A percentile compares a stretch with the other conserved stretches of the same genome.
Evolutionary conservation across 2,113 vertebrate genomes (phyloP).

Genomic region (Tupaia tana): DNA sequence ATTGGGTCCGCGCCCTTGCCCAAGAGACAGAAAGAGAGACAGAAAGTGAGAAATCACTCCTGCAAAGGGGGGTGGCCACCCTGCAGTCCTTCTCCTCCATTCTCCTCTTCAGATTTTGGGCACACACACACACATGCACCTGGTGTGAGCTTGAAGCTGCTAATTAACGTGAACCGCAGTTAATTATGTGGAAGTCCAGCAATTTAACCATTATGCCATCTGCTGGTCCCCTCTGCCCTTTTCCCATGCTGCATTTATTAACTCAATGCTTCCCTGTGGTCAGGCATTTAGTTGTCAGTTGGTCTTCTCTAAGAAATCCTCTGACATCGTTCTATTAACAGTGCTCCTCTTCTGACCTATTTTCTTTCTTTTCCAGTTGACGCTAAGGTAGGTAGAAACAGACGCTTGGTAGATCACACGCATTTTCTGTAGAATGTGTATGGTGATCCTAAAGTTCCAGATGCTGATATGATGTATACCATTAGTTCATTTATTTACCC

Average conservation of each 20-base stretch:
- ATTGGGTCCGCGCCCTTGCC: too few relatives aligned
- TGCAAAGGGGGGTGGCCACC: too few relatives aligned
- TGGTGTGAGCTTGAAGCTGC: too few relatives aligned
- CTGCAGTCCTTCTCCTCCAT: too few relatives aligned
- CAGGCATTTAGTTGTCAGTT: constrained; percentile 10
- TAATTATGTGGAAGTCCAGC: too few relatives aligned
- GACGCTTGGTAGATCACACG: constrained; percentile 14
- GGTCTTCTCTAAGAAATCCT: constrained; percentile 5
- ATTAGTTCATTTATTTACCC: constrained; percentile 11
- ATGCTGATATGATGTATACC: background rate
- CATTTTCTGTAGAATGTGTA: constrained; percentile 18
- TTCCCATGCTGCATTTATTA: background rate
- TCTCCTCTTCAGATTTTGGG: too few relatives aligned
- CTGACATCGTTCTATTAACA: background rate
- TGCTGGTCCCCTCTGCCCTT: too few relatives aligned
- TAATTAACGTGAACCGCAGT: too few relatives aligned
- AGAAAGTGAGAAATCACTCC: too few relatives aligned
- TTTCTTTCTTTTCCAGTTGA: constrained; percentile 1
- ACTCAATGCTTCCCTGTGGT: background rate
- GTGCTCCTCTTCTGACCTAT: background rate
- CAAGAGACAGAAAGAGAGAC: too few relatives aligned
- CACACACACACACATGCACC: too few relatives aligned
- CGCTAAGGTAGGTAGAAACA: constrained; percentile 12
- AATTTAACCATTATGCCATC: too few relatives aligned
- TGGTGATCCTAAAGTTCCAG: constrained; percentile 32